These are phyloP conservation scores for Scortum barcoo DNA, from an alignment of 2,113 vertebrate genomes.

Conservation along the genomic window DNA sequence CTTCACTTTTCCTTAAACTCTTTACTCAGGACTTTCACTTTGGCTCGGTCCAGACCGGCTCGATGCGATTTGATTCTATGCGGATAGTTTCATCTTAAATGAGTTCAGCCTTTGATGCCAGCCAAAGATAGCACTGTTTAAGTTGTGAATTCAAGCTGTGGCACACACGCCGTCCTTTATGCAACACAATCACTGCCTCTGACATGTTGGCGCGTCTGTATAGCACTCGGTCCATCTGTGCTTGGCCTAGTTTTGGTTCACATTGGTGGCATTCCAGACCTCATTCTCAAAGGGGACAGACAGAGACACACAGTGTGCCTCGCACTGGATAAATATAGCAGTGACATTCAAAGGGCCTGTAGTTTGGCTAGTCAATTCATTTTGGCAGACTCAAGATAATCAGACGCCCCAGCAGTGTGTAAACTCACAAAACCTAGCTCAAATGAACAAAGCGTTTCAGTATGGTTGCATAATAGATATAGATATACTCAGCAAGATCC, in stretches of 20 bases:
- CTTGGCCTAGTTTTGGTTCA: constrained; percentile 73
- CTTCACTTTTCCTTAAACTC: neutral
- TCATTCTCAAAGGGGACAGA: constrained; percentile 78
- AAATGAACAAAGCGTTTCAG: constrained; percentile 46
- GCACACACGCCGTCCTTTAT: constrained; percentile 57
- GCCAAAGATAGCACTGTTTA: constrained; percentile 47
- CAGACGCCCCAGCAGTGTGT: constrained; percentile 50
- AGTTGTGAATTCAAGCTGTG: constrained; percentile 45
- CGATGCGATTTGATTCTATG: constrained; percentile 12
- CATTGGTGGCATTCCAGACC: constrained; percentile 75
- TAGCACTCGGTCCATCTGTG: constrained; percentile 73
- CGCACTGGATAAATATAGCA: constrained; percentile 73
- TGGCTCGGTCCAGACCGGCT: neutral
- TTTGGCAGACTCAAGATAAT: constrained; percentile 59
- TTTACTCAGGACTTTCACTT: neutral
- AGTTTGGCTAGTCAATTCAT: constrained; percentile 67
- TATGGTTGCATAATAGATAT: constrained; percentile 30
- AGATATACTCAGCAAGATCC: constrained; percentile 28
- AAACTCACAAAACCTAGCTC: constrained; percentile 49
- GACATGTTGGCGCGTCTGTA: constrained; percentile 61
- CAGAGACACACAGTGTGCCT: constrained; percentile 70
- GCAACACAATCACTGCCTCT: constrained; percentile 62
- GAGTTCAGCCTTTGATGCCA: constrained; percentile 37
- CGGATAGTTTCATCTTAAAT: constrained; percentile 17
- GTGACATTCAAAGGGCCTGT: constrained; percentile 72